Evolutionary conservation across 2,797 vertebrate species (phyloP).

Genomic region (Lepus oiostolus): DNA sequence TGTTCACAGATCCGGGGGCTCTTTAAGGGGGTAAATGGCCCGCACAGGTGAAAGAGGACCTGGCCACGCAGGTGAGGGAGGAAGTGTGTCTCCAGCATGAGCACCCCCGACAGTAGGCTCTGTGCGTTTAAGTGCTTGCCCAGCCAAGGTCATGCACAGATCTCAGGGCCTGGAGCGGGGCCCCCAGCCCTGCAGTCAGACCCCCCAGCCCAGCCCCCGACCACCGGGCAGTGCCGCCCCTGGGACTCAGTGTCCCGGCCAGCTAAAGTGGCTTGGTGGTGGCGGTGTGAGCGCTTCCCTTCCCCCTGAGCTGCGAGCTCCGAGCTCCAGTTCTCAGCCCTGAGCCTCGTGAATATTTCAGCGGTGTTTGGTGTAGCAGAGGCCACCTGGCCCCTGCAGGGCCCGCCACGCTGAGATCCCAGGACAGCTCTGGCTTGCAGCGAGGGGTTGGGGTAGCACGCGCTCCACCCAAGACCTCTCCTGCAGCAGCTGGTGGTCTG

Average conservation of each 20-base stretch:
- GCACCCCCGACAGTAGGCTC: background rate
- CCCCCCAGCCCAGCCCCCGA: background rate
- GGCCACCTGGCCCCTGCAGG: background rate
- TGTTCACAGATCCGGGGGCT: background rate
- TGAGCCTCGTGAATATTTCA: constrained; percentile 74
- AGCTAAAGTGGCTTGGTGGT: background rate
- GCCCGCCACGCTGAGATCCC: background rate
- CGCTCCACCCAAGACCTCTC: background rate
- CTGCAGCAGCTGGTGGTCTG: background rate
- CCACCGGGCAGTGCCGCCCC: background rate
- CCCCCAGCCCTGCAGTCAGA: background rate
- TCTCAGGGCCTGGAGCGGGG: background rate
- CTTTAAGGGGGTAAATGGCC: background rate
- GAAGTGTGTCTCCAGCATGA: background rate
- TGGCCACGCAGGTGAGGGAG: background rate
- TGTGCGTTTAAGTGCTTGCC: background rate
- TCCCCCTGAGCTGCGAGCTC: background rate
- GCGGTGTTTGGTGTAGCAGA: background rate
- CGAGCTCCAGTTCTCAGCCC: constrained; percentile 1
- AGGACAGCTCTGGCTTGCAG: background rate
- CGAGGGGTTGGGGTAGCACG: constrained; percentile 18
- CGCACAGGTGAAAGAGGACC: background rate
- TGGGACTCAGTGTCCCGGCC: background rate
- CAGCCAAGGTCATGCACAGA: background rate
- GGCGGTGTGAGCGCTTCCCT: background rate